A percentile compares a stretch with the other conserved stretches of the same genome.
phyloP scores from a whole-genome alignment of 2,113 vertebrate genomes.

The Rhombomys opimus region DNA sequence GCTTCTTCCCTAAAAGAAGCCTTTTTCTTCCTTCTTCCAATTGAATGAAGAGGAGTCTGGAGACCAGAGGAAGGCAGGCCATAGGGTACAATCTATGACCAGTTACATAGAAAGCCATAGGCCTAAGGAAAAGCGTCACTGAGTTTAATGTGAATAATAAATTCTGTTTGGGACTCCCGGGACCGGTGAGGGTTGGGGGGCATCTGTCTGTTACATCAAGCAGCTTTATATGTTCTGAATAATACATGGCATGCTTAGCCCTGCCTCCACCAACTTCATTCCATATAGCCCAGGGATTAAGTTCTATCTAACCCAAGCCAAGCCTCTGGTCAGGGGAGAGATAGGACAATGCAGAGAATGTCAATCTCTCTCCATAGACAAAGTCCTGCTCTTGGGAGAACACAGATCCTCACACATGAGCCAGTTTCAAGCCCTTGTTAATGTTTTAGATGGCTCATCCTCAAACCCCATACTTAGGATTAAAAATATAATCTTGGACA shows the following conservation, averaged over 20 bases:
- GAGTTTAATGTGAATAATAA: neutral
- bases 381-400: neutral
- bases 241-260: neutral
- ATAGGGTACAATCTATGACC: neutral
- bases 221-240: neutral
- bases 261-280: neutral
- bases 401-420: neutral
- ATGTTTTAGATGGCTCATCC: neutral
- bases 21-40: neutral
- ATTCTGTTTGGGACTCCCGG: neutral
- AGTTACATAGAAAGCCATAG: neutral
- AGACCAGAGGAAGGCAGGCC: neutral
- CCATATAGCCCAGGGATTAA: neutral
- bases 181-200: neutral
- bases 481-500: slow-evolving; percentile 27
- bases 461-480: neutral
- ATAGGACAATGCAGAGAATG: neutral
- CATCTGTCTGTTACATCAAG: neutral
- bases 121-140: neutral
- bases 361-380: neutral
- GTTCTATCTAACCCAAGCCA: accelerated
- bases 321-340: neutral
- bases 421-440: neutral
- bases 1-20: neutral
- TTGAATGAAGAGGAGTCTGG: neutral